Percentiles rank a stretch among this genome's conserved stretches.
Evolutionary conservation across 2,797 vertebrate genomes (phyloP).

Genomic region (Manis javanica): DNA sequence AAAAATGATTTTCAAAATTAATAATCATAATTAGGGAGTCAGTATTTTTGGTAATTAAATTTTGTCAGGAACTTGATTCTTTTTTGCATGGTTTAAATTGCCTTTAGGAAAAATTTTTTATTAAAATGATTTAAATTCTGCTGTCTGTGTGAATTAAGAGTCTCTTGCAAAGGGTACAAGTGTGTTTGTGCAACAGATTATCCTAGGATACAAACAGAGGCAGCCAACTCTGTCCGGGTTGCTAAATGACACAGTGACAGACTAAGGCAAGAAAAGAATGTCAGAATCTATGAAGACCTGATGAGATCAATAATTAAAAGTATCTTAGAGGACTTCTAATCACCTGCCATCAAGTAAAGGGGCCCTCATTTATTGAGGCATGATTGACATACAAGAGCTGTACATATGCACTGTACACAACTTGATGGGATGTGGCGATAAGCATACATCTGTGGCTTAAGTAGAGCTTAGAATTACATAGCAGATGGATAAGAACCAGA

Average conservation of each 20-base stretch:
- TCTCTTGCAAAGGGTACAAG: background rate
- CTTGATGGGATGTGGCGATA: background rate
- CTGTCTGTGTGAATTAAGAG: background rate
- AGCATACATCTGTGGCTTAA: background rate
- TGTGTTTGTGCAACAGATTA: background rate
- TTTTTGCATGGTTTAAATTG: background rate
- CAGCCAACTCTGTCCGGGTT: background rate
- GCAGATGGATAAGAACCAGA: background rate
- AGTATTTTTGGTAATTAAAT: background rate
- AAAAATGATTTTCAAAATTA: background rate
- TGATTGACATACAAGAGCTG: background rate
- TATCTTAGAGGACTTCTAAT: background rate
- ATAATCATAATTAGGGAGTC: background rate
- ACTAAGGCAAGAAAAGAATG: background rate
- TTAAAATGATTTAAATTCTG: background rate
- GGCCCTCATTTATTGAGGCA: background rate
- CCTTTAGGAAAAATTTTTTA: background rate
- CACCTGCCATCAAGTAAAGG: background rate
- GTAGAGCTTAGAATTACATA: background rate
- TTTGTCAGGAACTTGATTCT: background rate
- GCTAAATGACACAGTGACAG: background rate
- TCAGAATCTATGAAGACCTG: background rate
- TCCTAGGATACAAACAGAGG: background rate
- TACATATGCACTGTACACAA: background rate
- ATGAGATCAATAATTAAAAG: background rate